Conservation (phyloP, 2,113 vertebrate genomes). For the Lepisosteus osseus region DNA sequence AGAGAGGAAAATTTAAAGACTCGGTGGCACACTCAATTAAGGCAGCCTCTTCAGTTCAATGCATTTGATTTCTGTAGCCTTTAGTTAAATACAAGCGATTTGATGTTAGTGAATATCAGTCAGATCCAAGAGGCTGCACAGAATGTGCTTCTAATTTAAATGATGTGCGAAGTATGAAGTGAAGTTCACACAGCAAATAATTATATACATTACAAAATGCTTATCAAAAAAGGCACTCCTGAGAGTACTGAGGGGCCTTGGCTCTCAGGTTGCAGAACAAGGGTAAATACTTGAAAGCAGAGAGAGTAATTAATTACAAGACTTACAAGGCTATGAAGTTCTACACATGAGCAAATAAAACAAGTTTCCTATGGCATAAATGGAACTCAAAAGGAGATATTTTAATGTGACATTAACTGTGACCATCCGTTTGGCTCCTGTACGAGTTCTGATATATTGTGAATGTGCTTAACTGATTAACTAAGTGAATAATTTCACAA, state of each 20-base stretch:
- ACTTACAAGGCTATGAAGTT: not conserved
- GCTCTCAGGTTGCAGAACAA: not conserved
- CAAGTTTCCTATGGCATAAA: not conserved
- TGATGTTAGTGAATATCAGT: slow-evolving; percentile 15
- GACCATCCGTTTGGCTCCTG: too few species aligned
- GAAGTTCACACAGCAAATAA: slow-evolving; percentile 12
- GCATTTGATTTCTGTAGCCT: slow-evolving; percentile 21
- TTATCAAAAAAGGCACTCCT: slow-evolving; percentile 16
- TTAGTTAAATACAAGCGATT: slow-evolving; percentile 17
- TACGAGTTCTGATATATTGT: too few species aligned
- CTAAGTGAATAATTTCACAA: too few species aligned
- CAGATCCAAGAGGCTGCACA: not conserved
- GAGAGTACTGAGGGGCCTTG: not conserved
- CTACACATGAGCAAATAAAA: not conserved
- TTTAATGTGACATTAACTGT: too few species aligned
- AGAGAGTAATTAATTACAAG: slow-evolving; percentile 15
- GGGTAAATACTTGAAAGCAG: slow-evolving; percentile 1
- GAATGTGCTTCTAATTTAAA: slow-evolving; percentile 11
- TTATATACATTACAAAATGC: slow-evolving; percentile 18
- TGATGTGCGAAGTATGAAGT: not conserved
- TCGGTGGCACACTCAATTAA: slow-evolving; percentile 42
- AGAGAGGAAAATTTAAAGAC: slow-evolving; percentile 43
- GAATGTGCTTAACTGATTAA: too few species aligned
- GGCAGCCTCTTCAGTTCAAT: slow-evolving; percentile 21
- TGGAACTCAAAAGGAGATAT: too few species aligned